Conservation (phyloP, 2,113 vertebrate genomes). For the Notothenia rossii region DNA sequence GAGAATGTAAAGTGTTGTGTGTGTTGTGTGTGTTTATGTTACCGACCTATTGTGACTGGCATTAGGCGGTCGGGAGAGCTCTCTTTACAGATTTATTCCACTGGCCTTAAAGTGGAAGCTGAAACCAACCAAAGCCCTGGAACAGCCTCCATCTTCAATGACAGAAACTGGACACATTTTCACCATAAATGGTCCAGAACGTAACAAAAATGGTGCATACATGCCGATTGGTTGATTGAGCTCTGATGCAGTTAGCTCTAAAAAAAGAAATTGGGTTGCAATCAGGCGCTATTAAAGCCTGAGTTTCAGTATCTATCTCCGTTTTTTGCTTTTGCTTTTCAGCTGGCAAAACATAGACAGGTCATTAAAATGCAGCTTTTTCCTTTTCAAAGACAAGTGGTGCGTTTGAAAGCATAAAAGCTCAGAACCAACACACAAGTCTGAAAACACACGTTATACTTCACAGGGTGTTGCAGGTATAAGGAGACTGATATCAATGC, state of each 20-base stretch:
- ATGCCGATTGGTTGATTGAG: no score
- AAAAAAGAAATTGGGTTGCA: no score
- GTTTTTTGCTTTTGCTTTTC: not conserved
- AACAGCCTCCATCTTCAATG: slow-evolving; percentile 52
- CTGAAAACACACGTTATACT: not conserved
- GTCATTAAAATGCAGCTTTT: not conserved
- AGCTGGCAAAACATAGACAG: not conserved
- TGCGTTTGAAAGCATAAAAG: not conserved
- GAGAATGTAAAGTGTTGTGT: slow-evolving; percentile 52
- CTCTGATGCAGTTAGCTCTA: not conserved
- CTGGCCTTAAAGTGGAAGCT: slow-evolving; percentile 23
- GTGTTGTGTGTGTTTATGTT: slow-evolving; percentile 50
- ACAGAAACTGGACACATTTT: not conserved
- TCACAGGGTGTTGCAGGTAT: not conserved
- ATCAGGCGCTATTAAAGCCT: not conserved
- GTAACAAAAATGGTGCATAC: no score
- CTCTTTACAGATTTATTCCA: not conserved
- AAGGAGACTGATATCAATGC: slow-evolving; percentile 3
- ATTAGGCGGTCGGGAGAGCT: not conserved
- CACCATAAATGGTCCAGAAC: not conserved
- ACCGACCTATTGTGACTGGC: slow-evolving; percentile 23
- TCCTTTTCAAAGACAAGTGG: not conserved
- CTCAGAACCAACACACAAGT: not conserved
- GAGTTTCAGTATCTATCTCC: not conserved
- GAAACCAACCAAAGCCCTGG: slow-evolving; percentile 2